These are phyloP conservation scores for Anagyrus pseudococci DNA, from an alignment of 2,888 invertebrate species.

Conservation along the genomic window DNA sequence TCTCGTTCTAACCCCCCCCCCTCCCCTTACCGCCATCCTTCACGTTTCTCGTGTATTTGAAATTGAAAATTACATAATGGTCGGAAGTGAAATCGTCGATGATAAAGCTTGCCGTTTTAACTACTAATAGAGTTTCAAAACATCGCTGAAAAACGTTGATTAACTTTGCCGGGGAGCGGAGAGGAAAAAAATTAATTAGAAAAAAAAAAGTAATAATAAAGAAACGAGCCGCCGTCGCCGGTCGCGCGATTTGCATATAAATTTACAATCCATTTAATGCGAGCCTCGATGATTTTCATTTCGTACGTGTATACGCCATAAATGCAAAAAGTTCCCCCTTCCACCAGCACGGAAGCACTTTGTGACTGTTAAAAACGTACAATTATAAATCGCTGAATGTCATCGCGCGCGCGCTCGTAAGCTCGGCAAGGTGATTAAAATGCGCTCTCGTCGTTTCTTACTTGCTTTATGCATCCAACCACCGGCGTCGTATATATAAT, in stretches of 20 bases:
- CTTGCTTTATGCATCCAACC: too few relatives aligned
- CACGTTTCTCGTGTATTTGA: background rate
- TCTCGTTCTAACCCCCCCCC: background rate
- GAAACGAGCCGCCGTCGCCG: background rate
- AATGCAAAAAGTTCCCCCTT: background rate
- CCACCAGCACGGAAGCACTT: too few relatives aligned
- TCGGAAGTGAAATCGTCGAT: slow-evolving; percentile 5
- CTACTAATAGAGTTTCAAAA: slow-evolving; percentile 13
- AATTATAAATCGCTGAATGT: background rate
- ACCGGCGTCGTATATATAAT: too few relatives aligned
- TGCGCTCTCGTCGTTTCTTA: background rate
- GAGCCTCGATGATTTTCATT: slow-evolving; percentile 16
- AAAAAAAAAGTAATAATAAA: slow-evolving; percentile 17
- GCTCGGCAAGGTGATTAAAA: background rate
- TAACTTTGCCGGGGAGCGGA: slow-evolving; percentile 10
- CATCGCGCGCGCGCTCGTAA: background rate
- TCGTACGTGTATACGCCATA: too few relatives aligned
- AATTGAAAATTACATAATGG: slow-evolving; percentile 16
- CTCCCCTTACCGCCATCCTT: background rate
- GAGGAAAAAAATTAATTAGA: background rate
- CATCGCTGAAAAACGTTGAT: slow-evolving; percentile 15
- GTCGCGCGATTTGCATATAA: slow-evolving; percentile 15
- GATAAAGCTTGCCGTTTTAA: slow-evolving; percentile 12
- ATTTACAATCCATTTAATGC: slow-evolving; percentile 24
- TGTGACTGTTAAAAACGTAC: too few relatives aligned